phyloP scores from a whole-genome alignment of 2,888 invertebrate species.

The Dilophus febrilis region DNA sequence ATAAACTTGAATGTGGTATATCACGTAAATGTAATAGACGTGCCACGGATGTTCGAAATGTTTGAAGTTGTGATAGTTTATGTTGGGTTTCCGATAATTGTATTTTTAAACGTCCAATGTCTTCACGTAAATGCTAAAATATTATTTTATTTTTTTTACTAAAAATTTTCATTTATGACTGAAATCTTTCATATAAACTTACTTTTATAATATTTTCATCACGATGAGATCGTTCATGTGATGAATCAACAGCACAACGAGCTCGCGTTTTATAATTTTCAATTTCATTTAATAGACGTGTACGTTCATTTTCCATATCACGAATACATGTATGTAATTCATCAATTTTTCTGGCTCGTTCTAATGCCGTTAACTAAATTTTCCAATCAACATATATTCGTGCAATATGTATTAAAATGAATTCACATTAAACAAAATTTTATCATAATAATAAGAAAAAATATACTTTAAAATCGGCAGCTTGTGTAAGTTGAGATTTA shows the following conservation, averaged over 20 bases:
- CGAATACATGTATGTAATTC: constrained; percentile 65
- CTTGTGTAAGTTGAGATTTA: constrained; percentile 69
- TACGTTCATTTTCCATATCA: constrained; percentile 62
- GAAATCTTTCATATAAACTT: constrained; percentile 3
- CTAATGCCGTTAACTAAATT: constrained; percentile 59
- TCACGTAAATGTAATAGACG: constrained; percentile 56
- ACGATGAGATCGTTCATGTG: constrained; percentile 25
- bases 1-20: constrained; percentile 57
- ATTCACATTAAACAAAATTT: not conserved
- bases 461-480: constrained; percentile 66
- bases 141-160: not conserved
- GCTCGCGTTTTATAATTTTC: constrained; percentile 23
- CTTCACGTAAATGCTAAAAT: constrained; percentile 48
- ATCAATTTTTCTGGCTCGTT: constrained; percentile 67
- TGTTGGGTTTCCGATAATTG: constrained; percentile 55
- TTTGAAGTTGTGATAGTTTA: constrained; percentile 59
- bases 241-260: constrained; percentile 23
- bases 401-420: not conserved
- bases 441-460: not conserved
- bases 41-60: constrained; percentile 56
- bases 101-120: constrained; percentile 56
- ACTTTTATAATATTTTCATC: constrained; percentile 29
- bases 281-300: constrained; percentile 31
- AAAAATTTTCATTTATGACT: not conserved
- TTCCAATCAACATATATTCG: too few species aligned